Evolutionary conservation across 2,888 invertebrate genomes (phyloP).

Genomic region (Ochropacha duplaris): DNA sequence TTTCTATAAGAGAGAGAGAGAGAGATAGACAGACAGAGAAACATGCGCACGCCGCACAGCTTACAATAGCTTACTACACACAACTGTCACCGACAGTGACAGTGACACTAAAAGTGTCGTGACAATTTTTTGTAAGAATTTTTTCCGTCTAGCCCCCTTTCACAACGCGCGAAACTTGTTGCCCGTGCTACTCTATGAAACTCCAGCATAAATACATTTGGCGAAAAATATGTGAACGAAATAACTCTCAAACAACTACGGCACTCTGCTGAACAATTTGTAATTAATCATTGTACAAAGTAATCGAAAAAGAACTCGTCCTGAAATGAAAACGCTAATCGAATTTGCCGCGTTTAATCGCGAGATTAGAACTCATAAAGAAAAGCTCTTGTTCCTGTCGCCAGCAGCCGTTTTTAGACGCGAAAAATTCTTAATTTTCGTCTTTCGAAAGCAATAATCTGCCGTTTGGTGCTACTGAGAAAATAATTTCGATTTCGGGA

Average conservation of each 20-base stretch:
- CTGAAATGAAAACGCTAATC: slow-evolving; percentile 57
- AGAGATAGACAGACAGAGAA: too few relatives aligned
- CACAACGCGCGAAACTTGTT: too few relatives aligned
- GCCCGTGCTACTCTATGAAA: too few relatives aligned
- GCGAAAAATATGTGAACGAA: too few relatives aligned
- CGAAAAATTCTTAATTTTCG: slow-evolving; percentile 61
- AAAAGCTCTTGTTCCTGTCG: slow-evolving; percentile 52
- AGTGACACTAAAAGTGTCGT: too few relatives aligned
- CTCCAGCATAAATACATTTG: too few relatives aligned
- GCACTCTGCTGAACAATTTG: slow-evolving; percentile 11
- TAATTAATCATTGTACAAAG: slow-evolving; percentile 41
- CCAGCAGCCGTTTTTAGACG: slow-evolving; percentile 45
- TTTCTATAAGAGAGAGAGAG: too few relatives aligned
- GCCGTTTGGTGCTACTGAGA: slow-evolving; percentile 30
- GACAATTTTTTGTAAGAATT: too few relatives aligned
- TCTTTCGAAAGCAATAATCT: slow-evolving; percentile 56
- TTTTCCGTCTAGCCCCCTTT: too few relatives aligned
- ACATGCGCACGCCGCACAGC: too few relatives aligned
- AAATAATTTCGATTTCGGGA: slow-evolving; percentile 58
- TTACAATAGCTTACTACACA: too few relatives aligned
- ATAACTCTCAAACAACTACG: neutral
- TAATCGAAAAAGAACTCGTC: slow-evolving; percentile 29
- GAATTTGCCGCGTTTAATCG: slow-evolving; percentile 61
- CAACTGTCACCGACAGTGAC: too few relatives aligned
- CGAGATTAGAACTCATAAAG: slow-evolving; percentile 65